phyloP scores from a whole-genome alignment of 2,888 invertebrate species.

The Heliconius erato region DNA sequence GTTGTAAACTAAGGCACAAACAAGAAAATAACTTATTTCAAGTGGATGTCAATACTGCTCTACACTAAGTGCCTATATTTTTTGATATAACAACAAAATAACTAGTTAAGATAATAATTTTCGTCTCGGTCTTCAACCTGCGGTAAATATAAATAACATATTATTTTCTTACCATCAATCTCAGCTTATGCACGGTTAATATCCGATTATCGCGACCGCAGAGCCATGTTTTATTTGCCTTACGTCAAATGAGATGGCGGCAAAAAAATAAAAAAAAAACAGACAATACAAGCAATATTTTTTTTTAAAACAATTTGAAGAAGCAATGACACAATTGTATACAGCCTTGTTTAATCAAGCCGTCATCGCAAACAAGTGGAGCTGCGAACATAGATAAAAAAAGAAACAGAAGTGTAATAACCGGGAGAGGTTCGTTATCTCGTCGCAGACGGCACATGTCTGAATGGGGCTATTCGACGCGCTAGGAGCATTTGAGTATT shows the following conservation, averaged over 20 bases:
- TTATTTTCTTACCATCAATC: slow-evolving; percentile 35
- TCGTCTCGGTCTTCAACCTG: slow-evolving; percentile 1
- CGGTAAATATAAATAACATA: slow-evolving; percentile 32
- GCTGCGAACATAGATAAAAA: slow-evolving; percentile 51
- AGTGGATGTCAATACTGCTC: too few relatives aligned
- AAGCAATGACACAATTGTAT: slow-evolving; percentile 39
- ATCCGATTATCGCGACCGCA: slow-evolving; percentile 37
- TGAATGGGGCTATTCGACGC: slow-evolving; percentile 71
- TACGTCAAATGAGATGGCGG: slow-evolving; percentile 4
- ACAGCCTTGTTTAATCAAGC: slow-evolving; percentile 52
- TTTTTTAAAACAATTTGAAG: slow-evolving; percentile 40
- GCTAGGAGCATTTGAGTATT: slow-evolving; percentile 73
- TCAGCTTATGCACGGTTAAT: slow-evolving; percentile 37
- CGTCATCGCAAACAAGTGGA: slow-evolving; percentile 49
- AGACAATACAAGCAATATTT: neutral
- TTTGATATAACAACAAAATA: neutral
- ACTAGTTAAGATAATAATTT: neutral
- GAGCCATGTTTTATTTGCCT: slow-evolving; percentile 14
- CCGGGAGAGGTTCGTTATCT: slow-evolving; percentile 80
- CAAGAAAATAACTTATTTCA: too few relatives aligned
- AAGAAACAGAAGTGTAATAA: slow-evolving; percentile 70
- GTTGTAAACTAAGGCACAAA: too few relatives aligned
- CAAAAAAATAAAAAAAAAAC: slow-evolving; percentile 10
- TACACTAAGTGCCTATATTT: neutral
- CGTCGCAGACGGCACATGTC: slow-evolving; percentile 74